phyloP scores from a whole-genome alignment of 2,888 invertebrate genomes.

The Ceraclea dissimilis region DNA sequence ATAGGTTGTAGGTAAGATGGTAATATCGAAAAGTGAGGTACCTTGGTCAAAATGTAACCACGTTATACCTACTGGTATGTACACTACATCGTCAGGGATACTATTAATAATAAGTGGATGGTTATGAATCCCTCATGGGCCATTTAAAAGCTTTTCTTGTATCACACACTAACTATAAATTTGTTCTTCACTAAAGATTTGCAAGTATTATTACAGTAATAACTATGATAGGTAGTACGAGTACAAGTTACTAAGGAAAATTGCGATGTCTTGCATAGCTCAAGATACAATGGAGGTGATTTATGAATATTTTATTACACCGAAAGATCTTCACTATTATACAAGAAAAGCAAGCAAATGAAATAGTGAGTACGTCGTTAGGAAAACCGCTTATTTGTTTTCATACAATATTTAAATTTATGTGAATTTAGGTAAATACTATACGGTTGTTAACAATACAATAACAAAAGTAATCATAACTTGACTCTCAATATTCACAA shows the following conservation, averaged over 20 bases:
- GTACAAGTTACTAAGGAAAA: neutral
- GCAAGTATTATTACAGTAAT: neutral
- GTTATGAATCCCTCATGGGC: slow-evolving; percentile 13
- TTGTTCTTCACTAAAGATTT: neutral
- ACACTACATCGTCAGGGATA: no score
- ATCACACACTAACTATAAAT: slow-evolving; percentile 1
- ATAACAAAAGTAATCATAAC: no score
- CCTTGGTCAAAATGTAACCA: no score
- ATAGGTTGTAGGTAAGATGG: no score
- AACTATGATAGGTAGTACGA: no score
- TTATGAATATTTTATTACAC: slow-evolving; percentile 2
- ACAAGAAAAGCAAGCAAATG: neutral
- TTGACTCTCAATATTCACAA: no score
- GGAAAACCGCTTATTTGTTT: neutral
- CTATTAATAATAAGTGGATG: neutral
- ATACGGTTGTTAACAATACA: no score
- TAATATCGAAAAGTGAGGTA: no score
- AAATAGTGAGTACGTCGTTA: neutral
- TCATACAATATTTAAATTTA: neutral
- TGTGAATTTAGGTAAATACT: neutral
- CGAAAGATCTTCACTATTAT: neutral
- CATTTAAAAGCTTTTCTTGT: slow-evolving; percentile 2
- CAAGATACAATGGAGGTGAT: neutral
- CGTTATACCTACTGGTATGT: no score
- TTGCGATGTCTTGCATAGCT: neutral